Evolutionary conservation across 2,797 vertebrate genomes (phyloP), one percentile per base, ranked within the genome.

Genomic region (Gadopsis bispinosus): DNA sequence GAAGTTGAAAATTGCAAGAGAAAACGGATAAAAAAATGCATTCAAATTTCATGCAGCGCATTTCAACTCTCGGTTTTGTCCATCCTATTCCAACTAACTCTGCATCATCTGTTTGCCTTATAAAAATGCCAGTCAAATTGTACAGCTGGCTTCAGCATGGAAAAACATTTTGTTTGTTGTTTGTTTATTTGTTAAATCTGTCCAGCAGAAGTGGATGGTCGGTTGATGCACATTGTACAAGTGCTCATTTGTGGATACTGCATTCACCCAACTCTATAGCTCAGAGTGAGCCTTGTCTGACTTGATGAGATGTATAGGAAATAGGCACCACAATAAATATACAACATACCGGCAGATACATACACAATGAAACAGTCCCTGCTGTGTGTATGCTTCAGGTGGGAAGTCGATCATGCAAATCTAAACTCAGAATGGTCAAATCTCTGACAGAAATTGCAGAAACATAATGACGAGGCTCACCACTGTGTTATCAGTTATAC

Each of bases 111-210:
- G 35, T 54, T 61, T 60, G 20, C 9, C 35, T 50, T 22, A 22
- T 53, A 67, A 37, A 73, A 60, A 74, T 47, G 54, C 58, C 31
- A 80, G 35, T 69, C 68, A 41, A 41, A n/a, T 43, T 41, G 13
- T 67, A 55, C 33, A 69, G 5, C 50, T 73, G 61, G 58, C 41
- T 71, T 45, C 39, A 39, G 51, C 22, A 61, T 16, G 70, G 51
- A 55, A 43, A 37, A 74, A 50, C 29, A 16, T 35, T 47, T 80
- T 64, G 47, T 75, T 73, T 79, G 41, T 41, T 80, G 43, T 35
- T 35, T 16, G 14, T 45, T n/a, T 50, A 4, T 50, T 50, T n/a
- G 61, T 80, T 37, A 69, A 74, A 58, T 58, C 31, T 56, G 35
- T 33, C 47, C 43, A 26, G 51, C 66, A 72, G 26, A 48, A 11